A percentile compares a stretch with the other conserved stretches of the same genome.
Conservation (phyloP, 2,797 vertebrate species). For the Liparis tanakae region DNA sequence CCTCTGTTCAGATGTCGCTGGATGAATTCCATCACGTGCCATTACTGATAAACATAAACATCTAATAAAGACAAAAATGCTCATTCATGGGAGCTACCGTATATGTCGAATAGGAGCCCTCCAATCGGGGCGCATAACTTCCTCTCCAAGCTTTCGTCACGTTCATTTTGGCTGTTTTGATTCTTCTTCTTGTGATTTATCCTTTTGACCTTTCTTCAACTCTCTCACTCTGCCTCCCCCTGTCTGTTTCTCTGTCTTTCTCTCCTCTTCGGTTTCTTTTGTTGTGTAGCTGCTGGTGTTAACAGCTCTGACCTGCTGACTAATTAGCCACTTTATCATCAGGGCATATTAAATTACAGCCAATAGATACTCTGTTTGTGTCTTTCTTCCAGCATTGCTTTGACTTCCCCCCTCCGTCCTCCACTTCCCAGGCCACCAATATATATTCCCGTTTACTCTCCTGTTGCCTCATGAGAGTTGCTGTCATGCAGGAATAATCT, state of each 20-base stretch:
- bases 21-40: not conserved
- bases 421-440: conserved; percentile 33
- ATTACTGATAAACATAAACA: not conserved
- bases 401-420: conserved; percentile 19
- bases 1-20: not conserved
- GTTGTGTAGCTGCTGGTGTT: conserved; percentile 65
- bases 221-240: conserved; percentile 1
- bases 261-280: conserved; percentile 47
- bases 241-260: conserved; percentile 27
- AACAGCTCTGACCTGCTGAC: conserved; percentile 75
- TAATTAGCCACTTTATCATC: conserved; percentile 79
- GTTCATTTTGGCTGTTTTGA: conserved; percentile 39
- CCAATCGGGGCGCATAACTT: conserved; percentile 52
- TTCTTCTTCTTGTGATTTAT: conserved; percentile 37
- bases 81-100: too few species aligned
- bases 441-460: conserved; percentile 51
- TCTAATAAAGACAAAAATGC: too few species aligned
- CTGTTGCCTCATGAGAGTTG: conserved; percentile 36
- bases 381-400: conserved; percentile 40
- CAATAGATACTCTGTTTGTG: conserved; percentile 40
- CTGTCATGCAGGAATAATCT: conserved; percentile 61
- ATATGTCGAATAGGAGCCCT: conserved; percentile 38
- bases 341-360: conserved; percentile 64
- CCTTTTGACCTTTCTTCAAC: conserved; percentile 29
- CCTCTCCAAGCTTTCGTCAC: conserved; percentile 42